Conservation (phyloP, 2,113 vertebrate species). For the Cynoglossus semilaevis region DNA sequence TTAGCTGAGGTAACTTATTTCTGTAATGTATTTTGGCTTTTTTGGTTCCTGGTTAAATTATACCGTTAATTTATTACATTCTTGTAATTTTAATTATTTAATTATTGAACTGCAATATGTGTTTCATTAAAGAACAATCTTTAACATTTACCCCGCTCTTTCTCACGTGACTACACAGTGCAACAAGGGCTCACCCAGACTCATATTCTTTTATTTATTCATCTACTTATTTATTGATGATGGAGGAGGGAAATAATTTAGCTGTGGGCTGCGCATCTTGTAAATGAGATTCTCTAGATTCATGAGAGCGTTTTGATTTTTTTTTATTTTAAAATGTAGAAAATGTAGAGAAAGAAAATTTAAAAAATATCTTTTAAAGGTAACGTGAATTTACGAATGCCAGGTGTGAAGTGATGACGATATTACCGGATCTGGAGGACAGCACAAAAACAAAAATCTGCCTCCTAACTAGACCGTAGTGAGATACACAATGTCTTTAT, state of each 20-base stretch:
- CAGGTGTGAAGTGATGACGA: slow-evolving; percentile 20
- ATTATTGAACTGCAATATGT: slow-evolving; percentile 90
- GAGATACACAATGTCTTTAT: too few relatives aligned
- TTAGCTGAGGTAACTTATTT: slow-evolving; percentile 85
- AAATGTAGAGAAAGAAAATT: too few relatives aligned
- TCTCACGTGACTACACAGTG: slow-evolving; percentile 67
- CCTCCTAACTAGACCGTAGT: too few relatives aligned
- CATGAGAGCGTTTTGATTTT: slow-evolving; percentile 12
- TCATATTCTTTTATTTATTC: slow-evolving; percentile 67
- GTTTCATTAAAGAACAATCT: slow-evolving; percentile 93
- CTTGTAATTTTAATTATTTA: slow-evolving; percentile 93
- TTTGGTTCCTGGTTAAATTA: slow-evolving; percentile 82
- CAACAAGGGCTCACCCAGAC: slow-evolving; percentile 52
- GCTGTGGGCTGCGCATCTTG: slow-evolving; percentile 54
- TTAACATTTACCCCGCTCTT: slow-evolving; percentile 86
- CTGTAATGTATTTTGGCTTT: slow-evolving; percentile 91
- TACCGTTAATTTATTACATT: slow-evolving; percentile 86
- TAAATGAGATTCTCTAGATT: slow-evolving; percentile 26
- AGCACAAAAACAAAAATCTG: slow-evolving; percentile 5
- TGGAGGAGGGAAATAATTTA: slow-evolving; percentile 66
- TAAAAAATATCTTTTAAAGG: slow-evolving; percentile 4
- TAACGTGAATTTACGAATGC: background rate
- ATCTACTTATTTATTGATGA: slow-evolving; percentile 72
- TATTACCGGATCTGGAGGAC: slow-evolving; percentile 12
- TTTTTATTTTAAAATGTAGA: too few relatives aligned